phyloP scores from a whole-genome alignment of 2,888 invertebrate species.

The Oasisia sp. region DNA sequence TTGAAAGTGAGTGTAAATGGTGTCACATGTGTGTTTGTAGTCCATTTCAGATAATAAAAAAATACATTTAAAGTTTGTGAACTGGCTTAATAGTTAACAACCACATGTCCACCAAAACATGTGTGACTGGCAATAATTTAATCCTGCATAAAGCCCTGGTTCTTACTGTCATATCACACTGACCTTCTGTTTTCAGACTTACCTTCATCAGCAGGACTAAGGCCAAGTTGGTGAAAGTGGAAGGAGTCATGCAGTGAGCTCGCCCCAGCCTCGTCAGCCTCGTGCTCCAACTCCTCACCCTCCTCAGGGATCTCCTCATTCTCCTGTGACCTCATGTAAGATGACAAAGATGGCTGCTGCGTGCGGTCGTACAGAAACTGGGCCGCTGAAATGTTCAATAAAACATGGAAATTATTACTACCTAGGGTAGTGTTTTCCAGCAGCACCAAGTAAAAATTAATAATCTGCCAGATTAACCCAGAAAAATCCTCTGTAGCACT shows the following conservation, averaged over 20 bases:
- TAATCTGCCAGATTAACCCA: too few species aligned
- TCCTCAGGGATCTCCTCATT: slow-evolving; percentile 77
- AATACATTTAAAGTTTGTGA: too few species aligned
- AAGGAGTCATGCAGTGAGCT: slow-evolving; percentile 45
- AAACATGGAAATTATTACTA: background rate
- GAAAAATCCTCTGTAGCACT: too few species aligned
- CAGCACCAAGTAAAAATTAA: too few species aligned
- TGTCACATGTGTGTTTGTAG: too few species aligned
- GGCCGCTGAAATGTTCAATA: slow-evolving; percentile 62
- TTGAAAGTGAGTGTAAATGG: too few species aligned
- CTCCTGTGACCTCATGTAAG: slow-evolving; percentile 72
- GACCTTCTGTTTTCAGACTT: background rate
- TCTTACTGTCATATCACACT: background rate
- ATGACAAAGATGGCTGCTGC: slow-evolving; percentile 71
- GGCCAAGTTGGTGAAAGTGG: slow-evolving; percentile 38
- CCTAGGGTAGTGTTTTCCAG: too few species aligned
- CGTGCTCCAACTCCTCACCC: slow-evolving; percentile 64
- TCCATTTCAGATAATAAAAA: too few species aligned
- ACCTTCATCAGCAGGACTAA: background rate
- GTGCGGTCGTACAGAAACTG: slow-evolving; percentile 87
- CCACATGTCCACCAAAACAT: too few species aligned
- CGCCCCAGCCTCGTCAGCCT: slow-evolving; percentile 39
- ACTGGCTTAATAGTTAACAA: too few species aligned
- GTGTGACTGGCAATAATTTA: too few species aligned
- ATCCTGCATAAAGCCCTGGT: too few species aligned